These are phyloP conservation scores for Megastigmus dorsalis DNA, from an alignment of 2,888 invertebrate genomes.

Conservation along the genomic window DNA sequence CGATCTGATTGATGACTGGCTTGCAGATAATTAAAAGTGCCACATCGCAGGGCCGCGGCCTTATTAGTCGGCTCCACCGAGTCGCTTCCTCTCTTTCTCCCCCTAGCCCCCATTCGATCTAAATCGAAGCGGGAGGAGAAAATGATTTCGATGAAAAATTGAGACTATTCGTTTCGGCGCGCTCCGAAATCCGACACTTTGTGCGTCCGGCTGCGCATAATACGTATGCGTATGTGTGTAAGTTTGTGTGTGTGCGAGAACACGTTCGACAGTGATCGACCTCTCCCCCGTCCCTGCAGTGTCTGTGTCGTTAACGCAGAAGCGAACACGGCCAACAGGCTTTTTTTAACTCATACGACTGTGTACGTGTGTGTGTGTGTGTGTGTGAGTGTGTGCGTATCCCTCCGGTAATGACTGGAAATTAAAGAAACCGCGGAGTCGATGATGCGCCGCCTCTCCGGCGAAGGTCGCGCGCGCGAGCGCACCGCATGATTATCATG, in stretches of 20 bases:
- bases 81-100: too few relatives aligned
- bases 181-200: constrained; percentile 37
- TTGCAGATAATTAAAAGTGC: constrained; percentile 65
- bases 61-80: constrained; percentile 27
- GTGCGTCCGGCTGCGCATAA: not conserved
- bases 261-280: constrained; percentile 46
- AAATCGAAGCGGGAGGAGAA: constrained; percentile 34
- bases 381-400: not conserved
- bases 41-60: constrained; percentile 47
- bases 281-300: too few relatives aligned
- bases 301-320: constrained; percentile 40
- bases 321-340: too few relatives aligned
- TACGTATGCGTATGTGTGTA: too few relatives aligned
- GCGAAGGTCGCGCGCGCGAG: constrained; percentile 21
- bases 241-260: too few relatives aligned
- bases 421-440: constrained; percentile 65
- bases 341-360: too few relatives aligned
- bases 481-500: constrained; percentile 62
- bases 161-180: constrained; percentile 32
- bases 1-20: constrained; percentile 68
- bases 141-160: constrained; percentile 51
- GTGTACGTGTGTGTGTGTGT: not conserved
- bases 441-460: constrained; percentile 56
- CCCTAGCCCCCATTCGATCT: constrained; percentile 28
- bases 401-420: constrained; percentile 65